phyloP scores from a whole-genome alignment of 2,797 vertebrate species.

The Huso huso region DNA sequence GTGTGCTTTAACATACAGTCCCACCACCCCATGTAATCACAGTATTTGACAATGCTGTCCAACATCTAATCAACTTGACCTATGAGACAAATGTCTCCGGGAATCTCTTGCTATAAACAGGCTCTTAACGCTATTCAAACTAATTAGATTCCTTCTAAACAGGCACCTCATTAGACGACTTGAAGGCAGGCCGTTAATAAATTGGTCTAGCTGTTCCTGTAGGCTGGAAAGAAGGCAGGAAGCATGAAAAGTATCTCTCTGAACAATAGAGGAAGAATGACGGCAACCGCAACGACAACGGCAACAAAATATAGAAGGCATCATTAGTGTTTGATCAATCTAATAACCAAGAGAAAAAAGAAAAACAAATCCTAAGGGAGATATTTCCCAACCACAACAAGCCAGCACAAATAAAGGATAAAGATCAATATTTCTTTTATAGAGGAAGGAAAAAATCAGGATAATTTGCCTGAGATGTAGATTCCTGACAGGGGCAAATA shows the following conservation, averaged over 20 bases:
- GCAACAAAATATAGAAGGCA: conserved; percentile 30
- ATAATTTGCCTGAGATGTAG: conserved; percentile 60
- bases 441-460: conserved; percentile 42
- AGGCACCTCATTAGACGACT: conserved; percentile 14
- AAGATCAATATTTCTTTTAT: conserved; percentile 62
- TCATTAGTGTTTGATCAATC: conserved; percentile 55
- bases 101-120: conserved; percentile 19
- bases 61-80: conserved; percentile 16
- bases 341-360: conserved; percentile 43
- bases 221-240: conserved; percentile 24
- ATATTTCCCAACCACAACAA: conserved; percentile 46
- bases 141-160: conserved; percentile 24
- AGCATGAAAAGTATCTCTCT: conserved; percentile 22
- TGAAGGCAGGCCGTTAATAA: conserved; percentile 21
- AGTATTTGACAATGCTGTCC: conserved; percentile 15
- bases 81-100: conserved; percentile 15
- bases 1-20: too few relatives aligned
- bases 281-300: conserved; percentile 8
- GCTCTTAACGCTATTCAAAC: conserved; percentile 24
- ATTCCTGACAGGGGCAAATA: conserved; percentile 64
- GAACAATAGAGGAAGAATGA: conserved; percentile 17
- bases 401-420: conserved; percentile 46
- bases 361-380: conserved; percentile 49
- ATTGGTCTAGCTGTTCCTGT: conserved; percentile 7
- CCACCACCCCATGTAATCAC: not conserved